phyloP scores from a whole-genome alignment of 1,140 invertebrate genomes.

The Megathymus violae region DNA sequence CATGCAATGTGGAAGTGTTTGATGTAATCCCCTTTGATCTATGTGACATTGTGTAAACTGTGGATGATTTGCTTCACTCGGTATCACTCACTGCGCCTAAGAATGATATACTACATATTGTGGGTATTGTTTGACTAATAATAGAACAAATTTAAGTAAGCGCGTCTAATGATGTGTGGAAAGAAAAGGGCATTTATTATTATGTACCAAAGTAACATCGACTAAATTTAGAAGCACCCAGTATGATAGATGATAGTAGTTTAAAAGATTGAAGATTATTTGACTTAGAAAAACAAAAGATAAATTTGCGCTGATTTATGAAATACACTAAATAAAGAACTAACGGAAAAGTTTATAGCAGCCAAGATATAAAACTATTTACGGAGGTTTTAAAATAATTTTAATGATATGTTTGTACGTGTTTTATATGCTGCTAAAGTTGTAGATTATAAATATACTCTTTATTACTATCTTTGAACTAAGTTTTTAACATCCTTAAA shows the following conservation, averaged over 20 bases:
- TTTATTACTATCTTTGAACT: too few species aligned
- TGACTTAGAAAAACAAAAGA: slow-evolving; percentile 26
- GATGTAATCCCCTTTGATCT: slow-evolving; percentile 71
- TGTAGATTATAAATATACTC: too few species aligned
- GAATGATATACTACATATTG: slow-evolving; percentile 44
- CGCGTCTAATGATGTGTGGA: slow-evolving; percentile 53
- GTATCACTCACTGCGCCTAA: slow-evolving; percentile 45
- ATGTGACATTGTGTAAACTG: slow-evolving; percentile 68
- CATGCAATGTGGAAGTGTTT: slow-evolving; percentile 57
- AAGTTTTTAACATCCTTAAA: too few species aligned
- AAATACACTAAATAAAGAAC: too few species aligned
- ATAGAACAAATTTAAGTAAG: slow-evolving; percentile 55
- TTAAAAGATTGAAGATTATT: slow-evolving; percentile 41
- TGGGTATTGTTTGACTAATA: slow-evolving; percentile 58
- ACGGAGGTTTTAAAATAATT: too few species aligned
- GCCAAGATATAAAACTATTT: too few species aligned
- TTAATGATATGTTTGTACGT: too few species aligned
- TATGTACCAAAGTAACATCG: background rate
- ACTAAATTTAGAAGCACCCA: slow-evolving; percentile 16
- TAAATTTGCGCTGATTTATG: slow-evolving; percentile 16
- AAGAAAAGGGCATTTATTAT: slow-evolving; percentile 39
- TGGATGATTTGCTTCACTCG: slow-evolving; percentile 62
- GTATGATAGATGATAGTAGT: slow-evolving; percentile 32
- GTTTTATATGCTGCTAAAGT: too few species aligned
- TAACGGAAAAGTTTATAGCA: too few species aligned